These are phyloP conservation scores for Halcyon smyrnensis DNA, from an alignment of 2,797 vertebrate species.

Conservation along the genomic window DNA sequence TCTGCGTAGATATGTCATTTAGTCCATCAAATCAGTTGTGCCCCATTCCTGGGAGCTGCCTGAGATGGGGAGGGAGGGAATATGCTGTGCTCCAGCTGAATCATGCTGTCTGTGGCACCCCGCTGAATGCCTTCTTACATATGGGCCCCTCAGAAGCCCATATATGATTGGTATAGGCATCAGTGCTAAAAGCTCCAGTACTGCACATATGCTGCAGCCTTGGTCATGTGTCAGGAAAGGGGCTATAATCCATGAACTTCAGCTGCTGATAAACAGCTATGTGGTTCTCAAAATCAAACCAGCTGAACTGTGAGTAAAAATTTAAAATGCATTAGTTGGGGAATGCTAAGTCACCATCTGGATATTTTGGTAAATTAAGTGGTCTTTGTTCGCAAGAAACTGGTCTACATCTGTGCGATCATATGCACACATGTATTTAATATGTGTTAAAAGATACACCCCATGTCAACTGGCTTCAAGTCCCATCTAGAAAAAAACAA, in stretches of 20 bases:
- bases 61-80: background rate
- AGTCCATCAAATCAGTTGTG: background rate
- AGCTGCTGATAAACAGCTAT: background rate
- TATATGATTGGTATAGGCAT: background rate
- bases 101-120: fast-evolving
- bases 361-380: background rate
- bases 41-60: background rate
- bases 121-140: background rate
- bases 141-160: background rate
- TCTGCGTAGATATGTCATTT: background rate
- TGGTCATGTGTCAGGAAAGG: background rate
- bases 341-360: background rate
- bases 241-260: background rate
- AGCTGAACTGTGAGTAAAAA: background rate
- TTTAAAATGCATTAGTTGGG: background rate
- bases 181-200: background rate
- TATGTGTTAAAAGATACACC: background rate
- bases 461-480: background rate
- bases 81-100: background rate
- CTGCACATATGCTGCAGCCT: background rate
- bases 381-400: background rate
- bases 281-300: background rate
- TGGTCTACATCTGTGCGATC: background rate
- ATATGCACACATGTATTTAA: background rate
- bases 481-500: background rate